Evolutionary conservation across 2,113 vertebrate species (phyloP).

Genomic region (Marcusenius ussheri): DNA sequence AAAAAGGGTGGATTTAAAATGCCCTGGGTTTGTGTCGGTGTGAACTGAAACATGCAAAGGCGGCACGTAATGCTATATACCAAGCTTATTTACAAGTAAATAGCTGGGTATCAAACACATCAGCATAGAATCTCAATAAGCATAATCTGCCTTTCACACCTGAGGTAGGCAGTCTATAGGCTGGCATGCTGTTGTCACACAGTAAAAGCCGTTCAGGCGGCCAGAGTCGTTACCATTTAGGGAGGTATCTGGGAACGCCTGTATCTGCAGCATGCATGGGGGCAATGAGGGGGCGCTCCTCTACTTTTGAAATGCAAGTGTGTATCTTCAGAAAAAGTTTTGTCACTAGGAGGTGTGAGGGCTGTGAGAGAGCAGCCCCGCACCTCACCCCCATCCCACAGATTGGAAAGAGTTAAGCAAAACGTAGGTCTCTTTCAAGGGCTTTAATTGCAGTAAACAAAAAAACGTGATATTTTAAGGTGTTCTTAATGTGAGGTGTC

Average conservation of each 20-base stretch:
- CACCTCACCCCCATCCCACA: not conserved
- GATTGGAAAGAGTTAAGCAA: not conserved
- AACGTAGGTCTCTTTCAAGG: not conserved
- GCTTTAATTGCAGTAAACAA: not conserved
- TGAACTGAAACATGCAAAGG: not conserved
- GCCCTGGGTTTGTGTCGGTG: not conserved
- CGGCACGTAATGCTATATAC: not conserved
- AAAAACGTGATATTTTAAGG: not conserved
- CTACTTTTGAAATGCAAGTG: slow-evolving; percentile 57
- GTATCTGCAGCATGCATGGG: not conserved
- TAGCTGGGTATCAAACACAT: not conserved
- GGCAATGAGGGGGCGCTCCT: slow-evolving; percentile 49
- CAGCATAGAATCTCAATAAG: not conserved
- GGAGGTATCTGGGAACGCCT: not conserved
- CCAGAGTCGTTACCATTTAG: not conserved
- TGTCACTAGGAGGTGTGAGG: slow-evolving; percentile 50
- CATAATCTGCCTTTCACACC: not conserved
- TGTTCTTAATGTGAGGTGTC: not conserved
- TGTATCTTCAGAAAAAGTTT: slow-evolving; percentile 69
- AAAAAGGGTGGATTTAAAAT: not conserved
- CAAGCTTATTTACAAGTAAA: not conserved
- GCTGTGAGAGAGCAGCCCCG: not conserved
- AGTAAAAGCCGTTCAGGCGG: not conserved
- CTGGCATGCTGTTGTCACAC: not conserved
- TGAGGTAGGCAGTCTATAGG: not conserved